These are phyloP conservation scores for Drosophila bipectinata DNA, from an alignment of 1,140 invertebrate species.

Conservation along the genomic window DNA sequence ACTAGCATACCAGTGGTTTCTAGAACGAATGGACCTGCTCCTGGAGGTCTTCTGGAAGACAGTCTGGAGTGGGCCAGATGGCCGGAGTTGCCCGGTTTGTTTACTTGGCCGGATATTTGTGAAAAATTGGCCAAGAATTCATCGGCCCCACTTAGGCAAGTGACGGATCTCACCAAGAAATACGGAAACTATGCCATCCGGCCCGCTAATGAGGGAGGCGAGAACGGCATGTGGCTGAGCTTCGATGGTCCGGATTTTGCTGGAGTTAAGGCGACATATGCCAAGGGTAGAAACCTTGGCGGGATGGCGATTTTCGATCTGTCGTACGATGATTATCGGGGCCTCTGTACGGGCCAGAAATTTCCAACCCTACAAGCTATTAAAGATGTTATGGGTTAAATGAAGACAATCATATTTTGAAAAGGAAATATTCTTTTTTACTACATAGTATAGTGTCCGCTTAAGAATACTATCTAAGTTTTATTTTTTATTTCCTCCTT, in stretches of 20 bases:
- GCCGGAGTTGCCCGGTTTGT: slow-evolving; percentile 83
- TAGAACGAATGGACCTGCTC: slow-evolving; percentile 86
- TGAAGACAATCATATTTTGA: too few relatives aligned
- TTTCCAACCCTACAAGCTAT: slow-evolving; percentile 88
- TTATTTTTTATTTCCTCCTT: background rate
- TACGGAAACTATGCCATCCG: slow-evolving; percentile 91
- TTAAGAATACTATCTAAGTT: background rate
- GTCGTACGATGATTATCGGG: slow-evolving; percentile 92
- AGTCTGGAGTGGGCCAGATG: slow-evolving; percentile 86
- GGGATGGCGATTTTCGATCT: slow-evolving; percentile 92
- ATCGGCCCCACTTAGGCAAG: slow-evolving; percentile 87
- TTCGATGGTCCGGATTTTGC: slow-evolving; percentile 95
- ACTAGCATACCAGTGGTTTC: slow-evolving; percentile 91
- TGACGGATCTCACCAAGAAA: slow-evolving; percentile 89
- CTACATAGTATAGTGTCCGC: too few relatives aligned
- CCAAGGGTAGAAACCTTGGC: slow-evolving; percentile 89
- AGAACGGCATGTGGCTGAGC: slow-evolving; percentile 93
- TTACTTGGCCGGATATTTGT: slow-evolving; percentile 81
- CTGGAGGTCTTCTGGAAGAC: slow-evolving; percentile 87
- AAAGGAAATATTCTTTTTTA: background rate
- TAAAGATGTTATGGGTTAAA: slow-evolving; percentile 82
- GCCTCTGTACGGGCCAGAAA: slow-evolving; percentile 90
- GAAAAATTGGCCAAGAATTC: slow-evolving; percentile 84
- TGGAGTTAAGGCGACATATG: slow-evolving; percentile 91
- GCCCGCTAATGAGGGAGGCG: slow-evolving; percentile 87